Conservation (phyloP, 2,797 vertebrate genomes). For the Danionella dracula region DNA sequence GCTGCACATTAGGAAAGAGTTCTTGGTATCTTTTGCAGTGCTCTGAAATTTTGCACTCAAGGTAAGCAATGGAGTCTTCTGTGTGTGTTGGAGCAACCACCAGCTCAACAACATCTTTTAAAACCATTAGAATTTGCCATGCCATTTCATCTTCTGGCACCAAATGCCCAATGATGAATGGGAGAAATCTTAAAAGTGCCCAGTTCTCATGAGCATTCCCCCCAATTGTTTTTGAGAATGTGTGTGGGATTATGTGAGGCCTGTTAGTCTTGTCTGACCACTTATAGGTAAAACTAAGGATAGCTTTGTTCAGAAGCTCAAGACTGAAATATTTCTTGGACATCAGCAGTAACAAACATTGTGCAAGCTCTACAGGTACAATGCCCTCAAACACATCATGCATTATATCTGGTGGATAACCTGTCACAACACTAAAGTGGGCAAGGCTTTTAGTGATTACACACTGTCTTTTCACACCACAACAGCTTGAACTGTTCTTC, state of each 20-base stretch:
- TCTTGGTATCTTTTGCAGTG: background rate
- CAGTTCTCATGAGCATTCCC: background rate
- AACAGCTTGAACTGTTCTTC: background rate
- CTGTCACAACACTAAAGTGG: background rate
- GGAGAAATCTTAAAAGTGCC: background rate
- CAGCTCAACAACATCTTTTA: conserved; percentile 1
- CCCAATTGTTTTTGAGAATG: background rate
- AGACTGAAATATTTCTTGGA: too few relatives aligned
- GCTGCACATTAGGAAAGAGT: background rate
- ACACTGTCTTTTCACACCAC: background rate
- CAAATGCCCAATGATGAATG: background rate
- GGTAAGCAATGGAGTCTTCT: background rate
- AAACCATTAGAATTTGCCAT: background rate
- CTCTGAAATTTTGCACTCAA: background rate
- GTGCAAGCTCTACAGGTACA: background rate
- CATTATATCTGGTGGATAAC: background rate
- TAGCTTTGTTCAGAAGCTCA: too few relatives aligned
- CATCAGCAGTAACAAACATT: too few relatives aligned
- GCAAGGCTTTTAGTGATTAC: background rate
- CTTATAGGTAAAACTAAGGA: too few relatives aligned
- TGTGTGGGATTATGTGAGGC: background rate
- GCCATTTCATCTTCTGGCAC: background rate
- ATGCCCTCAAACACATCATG: background rate
- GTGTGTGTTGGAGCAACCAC: background rate
- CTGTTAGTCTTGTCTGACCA: too few relatives aligned